Evolutionary conservation across 2,888 invertebrate genomes (phyloP).

Genomic region (Tipula confusa): DNA sequence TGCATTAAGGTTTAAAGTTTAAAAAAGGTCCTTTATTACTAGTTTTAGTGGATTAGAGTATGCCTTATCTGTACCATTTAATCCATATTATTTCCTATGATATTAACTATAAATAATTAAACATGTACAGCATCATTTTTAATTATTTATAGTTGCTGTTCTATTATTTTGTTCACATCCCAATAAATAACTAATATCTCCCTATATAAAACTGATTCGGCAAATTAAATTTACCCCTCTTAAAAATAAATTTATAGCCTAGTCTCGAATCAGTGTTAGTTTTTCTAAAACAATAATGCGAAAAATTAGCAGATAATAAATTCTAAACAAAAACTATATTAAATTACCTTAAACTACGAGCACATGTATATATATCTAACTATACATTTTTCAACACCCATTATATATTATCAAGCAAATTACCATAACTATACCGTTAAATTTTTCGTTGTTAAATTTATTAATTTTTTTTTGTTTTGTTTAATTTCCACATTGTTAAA

Average conservation of each 20-base stretch:
- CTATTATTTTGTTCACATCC: not conserved
- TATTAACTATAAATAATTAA: too few species aligned
- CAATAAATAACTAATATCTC: not conserved
- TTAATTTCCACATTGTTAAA: not conserved
- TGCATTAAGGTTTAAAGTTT: too few species aligned
- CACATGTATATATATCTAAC: too few species aligned
- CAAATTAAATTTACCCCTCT: not conserved
- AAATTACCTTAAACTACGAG: not conserved
- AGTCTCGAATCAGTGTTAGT: not conserved
- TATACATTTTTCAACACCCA: too few species aligned
- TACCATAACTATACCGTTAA: slow-evolving; percentile 25
- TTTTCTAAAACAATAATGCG: not conserved
- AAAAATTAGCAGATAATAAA: not conserved
- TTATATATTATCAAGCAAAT: not conserved
- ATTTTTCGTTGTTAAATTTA: not conserved
- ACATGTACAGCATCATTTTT: not conserved
- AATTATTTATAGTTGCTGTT: not conserved
- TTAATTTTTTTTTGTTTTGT: not conserved
- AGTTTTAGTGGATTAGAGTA: too few species aligned
- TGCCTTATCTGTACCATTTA: too few species aligned
- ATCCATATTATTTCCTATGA: too few species aligned
- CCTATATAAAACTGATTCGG: not conserved
- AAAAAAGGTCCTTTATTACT: too few species aligned
- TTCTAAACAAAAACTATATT: slow-evolving; percentile 3
- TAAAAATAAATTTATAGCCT: not conserved